A percentile compares a stretch with the other conserved stretches of the same genome.
phyloP scores from a whole-genome alignment of 2,113 vertebrate genomes.

The rabbit (Oryctolagus cuniculus) region mOryCun1.1 NC_091440.1:130322501-130323000 shows the following conservation, averaged over 20 bases:
- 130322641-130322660: not conserved
- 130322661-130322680: not conserved
- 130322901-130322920: conserved; percentile 22
- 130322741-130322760: not conserved
- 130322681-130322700: conserved; percentile 1
- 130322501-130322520: no score
- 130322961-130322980: no score
- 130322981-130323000: no score
- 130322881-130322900: not conserved
- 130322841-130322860: not conserved
- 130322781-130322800: not conserved
- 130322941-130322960: not conserved
- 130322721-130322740: not conserved
- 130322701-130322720: conserved; percentile 43
- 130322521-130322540: no score
- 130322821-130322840: not conserved
- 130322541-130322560: no score
- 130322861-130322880: not conserved
- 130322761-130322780: not conserved
- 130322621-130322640: not conserved
- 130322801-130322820: not conserved
- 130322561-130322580: no score
- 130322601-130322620: no score
- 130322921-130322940: not conserved
- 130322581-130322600: no score